Base-by-base conservation (phyloP, 2,797 vertebrate genomes). In the Triplophysa yarkandensis region DNA sequence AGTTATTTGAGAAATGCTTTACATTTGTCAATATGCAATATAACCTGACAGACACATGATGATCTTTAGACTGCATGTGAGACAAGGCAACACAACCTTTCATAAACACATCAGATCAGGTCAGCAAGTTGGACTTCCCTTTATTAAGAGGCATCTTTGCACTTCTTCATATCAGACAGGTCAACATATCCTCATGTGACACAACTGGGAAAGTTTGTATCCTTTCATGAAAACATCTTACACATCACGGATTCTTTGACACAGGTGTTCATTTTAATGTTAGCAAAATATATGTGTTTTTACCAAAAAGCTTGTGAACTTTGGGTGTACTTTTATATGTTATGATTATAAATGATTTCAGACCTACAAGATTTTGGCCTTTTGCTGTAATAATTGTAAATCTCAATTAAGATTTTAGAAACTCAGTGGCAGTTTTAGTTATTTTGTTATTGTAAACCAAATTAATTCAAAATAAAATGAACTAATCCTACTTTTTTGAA, bases 51-150 rank as follows among this genome's bases (percentile, higher is more conserved):
- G 6, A 46, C 5, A 19, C 25, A 43, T 36, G 2, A 11, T n/a
- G 13, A 13, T 23, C 8, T 50, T 25, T 69, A 64, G 34, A 30
- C 17, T 4, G 0, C 8, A 70, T 65, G 39, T 27, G 21, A 52
- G 60, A 66, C 58, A 50, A 43, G 25, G n/a, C 63, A n/a, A 54
- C 34, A 28, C 62, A 76, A 69, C 70, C 79, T 79, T 58, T 74
- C 25, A 65, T 74, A 10, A 68, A 39, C 50, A 43, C 61, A 27
- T 71, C 41, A 46, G 55, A 66, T 52, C 52, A 54, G 62, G 55
- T 48, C 48, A 67, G 50, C 34, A 44, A 23, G 62, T 79, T 74
- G 69, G 27, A 75, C 68, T 82, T 82, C 77, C 67, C 62, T 58
- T 0, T 76, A 11, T 41, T 34, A 62, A 57, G 57, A 34, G 41